Base-by-base conservation (phyloP, 2,797 vertebrate genomes). In the Cyclopterus lumpus region DNA sequence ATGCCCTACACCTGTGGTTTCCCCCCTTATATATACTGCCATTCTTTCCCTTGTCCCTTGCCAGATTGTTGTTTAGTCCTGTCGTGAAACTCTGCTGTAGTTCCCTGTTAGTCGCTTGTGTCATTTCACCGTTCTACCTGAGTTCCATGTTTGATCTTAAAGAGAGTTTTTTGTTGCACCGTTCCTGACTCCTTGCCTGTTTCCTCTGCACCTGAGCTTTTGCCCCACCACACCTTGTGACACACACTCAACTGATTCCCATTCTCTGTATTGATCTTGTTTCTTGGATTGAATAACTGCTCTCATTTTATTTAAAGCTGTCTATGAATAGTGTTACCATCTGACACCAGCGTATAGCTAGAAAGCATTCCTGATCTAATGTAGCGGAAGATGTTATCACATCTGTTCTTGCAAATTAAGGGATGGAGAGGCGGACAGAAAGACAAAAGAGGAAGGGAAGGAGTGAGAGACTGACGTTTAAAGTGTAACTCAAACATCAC, bases 261-360 rank as follows among this genome's bases (percentile, higher is more conserved):
- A 36, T 80, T 67, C 24, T 57, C 46, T 40, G 16, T 69, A 66
- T 44, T 22, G 28, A 73, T 36, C 14, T 63, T 1, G 60, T 61
- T 12, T 62, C 61, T 70, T 66, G 28, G 67, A 75, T 82, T 64
- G 71, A 75, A 64, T 54, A 74, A 58, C 51, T 67, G 44, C 77
- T 90, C 81, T 77, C 44, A 55, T 79, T 82, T 90, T 84, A 89
- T 92, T 89, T 90, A 89, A 90, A 90, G 80, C 82, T 65, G 38
- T 77, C 87, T 78, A 84, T 88, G 83, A 90, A 91, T 82, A 80
- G 77, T 66, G 71, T 84, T 88, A 79, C 68, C 66, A 79, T 81
- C 73, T 66, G 70, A 81, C 71, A 74, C 75, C 40, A 70, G 72
- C 24, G 3, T 54, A 70, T 75, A 71, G 70, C 49, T 64, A 58